Base-by-base conservation (phyloP, 2,888 invertebrate species). In the Drosophila ustulata region DNA sequence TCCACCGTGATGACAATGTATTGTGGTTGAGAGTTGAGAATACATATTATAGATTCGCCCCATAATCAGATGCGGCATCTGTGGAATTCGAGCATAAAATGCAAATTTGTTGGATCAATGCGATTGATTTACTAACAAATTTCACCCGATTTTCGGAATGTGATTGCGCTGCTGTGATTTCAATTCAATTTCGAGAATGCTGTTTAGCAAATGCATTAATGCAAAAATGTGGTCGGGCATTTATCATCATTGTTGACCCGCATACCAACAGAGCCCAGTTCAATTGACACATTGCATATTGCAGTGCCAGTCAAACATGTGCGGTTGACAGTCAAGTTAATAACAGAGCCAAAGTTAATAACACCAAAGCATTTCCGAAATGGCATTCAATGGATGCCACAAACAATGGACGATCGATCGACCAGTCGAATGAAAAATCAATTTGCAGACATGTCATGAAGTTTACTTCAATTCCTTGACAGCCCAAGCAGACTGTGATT, bases 141-240 rank as follows among this genome's bases (percentile, higher is more conserved):
- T 41, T n/a, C 30, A 30, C 2, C 1, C 28, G 39, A 53, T 41
- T 39, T 18, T 18, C 18, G 18, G 2, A 7, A 6, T 3, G 26
- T 25, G 25, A 18, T 32, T 45, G 43, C 18, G 28, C 26, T 43
- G 51, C 3, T 18, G 5, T 50, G 50, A 41, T 32, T 61, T 26
- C 34, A 57, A 49, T 43, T 25, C 45, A 39, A 70, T 56, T 71
- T 50, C 57, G 32, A 37, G 25, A 58, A 34, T 9, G 28, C n/a
- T 26, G 25, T 53, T 34, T 34, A 53, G 37, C 28, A 26, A 41
- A 37, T 37, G 26, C 28, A 67, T 46, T 59, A 59, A 52, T 57
- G 71, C 57, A 70, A 49, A 64, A 71, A 55, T 71, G 59, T 41
- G 71, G 47, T 61, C 47, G 34, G 32, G 32, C 26, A 26, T 61